Evolutionary conservation across 2,797 vertebrate species (phyloP), one percentile per base, ranked within the genome.

Genomic region (Anniella stebbinsi): DNA sequence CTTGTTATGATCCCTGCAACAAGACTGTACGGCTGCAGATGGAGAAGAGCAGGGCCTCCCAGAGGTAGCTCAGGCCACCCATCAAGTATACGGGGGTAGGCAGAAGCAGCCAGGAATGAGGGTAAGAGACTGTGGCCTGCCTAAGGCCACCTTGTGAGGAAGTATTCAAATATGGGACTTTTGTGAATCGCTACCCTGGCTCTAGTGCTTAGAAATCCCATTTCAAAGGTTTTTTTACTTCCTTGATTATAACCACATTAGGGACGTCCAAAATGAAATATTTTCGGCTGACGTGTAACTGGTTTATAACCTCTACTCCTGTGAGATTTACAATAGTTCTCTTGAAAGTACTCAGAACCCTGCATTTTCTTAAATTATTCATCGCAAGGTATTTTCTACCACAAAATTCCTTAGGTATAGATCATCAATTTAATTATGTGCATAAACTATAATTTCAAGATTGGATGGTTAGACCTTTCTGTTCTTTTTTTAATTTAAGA

Each of bases 401-500:
- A 75, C 69, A 21, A 28, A 91, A 67, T 83, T 70, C 85, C 80
- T 92, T 88, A 72, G 91, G 77, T 70, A 69, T 84, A 93, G 90
- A 36, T 36, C 1, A 83, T 75, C 90, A 88, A 75, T 89, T 72
- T 70, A 94, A 94, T 80, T 93, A 92, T 93, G 89, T 83, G 83
- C 17, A 1, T 87, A 76, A 87, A 4, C 90, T 83, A 78, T 93
- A 93, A 90, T 94, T 93, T 92, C 67, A 73, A 91, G 77, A 69
- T 89, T 87, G 33, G 4, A 70, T 9, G 48, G 7, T 25, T 93
- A 23, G 23, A 54, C 60, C 21, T 92, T 78, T 45, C 45, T 6
- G 94, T 92, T 45, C 45, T 6, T 94, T 92, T 80, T 23, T 51
- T 5, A 89, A 91, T 83, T 90, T 83, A 91, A 83, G 48, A 95